Evolutionary conservation across 2,888 invertebrate species (phyloP).

Genomic region (Drosophila ustulata): DNA sequence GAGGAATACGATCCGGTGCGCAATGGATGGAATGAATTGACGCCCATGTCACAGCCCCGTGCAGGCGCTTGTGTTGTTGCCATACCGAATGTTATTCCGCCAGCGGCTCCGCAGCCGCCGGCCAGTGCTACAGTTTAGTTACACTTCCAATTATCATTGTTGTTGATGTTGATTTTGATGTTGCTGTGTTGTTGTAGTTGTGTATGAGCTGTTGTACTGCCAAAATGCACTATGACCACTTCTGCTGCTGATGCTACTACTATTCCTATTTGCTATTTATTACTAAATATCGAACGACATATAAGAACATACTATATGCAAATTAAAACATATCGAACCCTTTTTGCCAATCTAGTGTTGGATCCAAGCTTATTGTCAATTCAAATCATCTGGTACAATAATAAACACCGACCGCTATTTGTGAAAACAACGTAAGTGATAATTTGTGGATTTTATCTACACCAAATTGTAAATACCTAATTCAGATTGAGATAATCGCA

Average conservation of each 20-base stretch:
- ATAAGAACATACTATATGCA: neutral
- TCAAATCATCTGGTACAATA: too few relatives aligned
- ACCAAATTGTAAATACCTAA: too few relatives aligned
- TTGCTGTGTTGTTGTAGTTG: constrained; percentile 42
- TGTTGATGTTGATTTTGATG: constrained; percentile 28
- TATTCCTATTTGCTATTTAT: constrained; percentile 30
- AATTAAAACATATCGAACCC: too few relatives aligned
- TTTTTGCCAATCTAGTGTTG: neutral
- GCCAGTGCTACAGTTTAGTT: constrained; percentile 85
- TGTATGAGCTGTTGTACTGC: constrained; percentile 34
- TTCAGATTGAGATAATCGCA: too few relatives aligned
- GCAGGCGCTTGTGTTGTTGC: constrained; percentile 95
- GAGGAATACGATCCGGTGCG: constrained; percentile 95
- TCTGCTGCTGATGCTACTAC: constrained; percentile 37
- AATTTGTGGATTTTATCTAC: too few relatives aligned
- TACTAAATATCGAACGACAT: neutral
- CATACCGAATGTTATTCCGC: constrained; percentile 86
- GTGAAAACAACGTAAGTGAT: too few relatives aligned
- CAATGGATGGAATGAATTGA: constrained; percentile 92
- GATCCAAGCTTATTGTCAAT: too few relatives aligned
- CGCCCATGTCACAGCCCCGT: constrained; percentile 92
- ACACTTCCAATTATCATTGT: constrained; percentile 50
- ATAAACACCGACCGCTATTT: too few relatives aligned
- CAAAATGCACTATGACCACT: constrained; percentile 36
- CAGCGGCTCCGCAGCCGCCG: constrained; percentile 81